These are phyloP conservation scores for Avahi laniger DNA, from an alignment of 2,797 vertebrate genomes.

Conservation along the genomic window DNA sequence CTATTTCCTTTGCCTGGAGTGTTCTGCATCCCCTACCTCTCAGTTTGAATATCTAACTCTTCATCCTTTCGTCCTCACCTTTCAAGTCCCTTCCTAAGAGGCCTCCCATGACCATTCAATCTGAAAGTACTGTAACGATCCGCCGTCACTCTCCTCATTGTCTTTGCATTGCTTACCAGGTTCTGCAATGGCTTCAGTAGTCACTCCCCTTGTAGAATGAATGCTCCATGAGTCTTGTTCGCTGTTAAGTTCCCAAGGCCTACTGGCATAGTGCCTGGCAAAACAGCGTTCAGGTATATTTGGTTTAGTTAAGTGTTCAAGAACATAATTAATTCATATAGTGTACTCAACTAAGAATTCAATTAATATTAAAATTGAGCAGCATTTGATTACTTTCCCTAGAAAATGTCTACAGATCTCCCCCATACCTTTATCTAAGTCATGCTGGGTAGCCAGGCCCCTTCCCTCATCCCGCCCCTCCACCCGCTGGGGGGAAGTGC, in stretches of 20 bases:
- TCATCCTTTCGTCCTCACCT: not conserved
- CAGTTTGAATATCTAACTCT: not conserved
- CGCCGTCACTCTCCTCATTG: not conserved
- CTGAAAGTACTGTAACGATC: not conserved
- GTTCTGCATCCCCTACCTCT: not conserved
- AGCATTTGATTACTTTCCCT: not conserved
- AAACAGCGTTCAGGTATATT: not conserved
- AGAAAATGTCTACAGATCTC: not conserved
- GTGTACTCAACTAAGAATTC: not conserved
- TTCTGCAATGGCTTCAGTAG: not conserved
- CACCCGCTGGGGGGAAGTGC: not conserved
- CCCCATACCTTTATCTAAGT: not conserved
- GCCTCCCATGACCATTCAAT: not conserved
- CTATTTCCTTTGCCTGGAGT: not conserved
- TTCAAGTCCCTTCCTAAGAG: not conserved
- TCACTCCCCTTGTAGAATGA: not conserved
- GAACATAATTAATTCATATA: not conserved
- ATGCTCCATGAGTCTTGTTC: not conserved
- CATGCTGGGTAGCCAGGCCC: not conserved
- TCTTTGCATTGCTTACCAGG: not conserved
- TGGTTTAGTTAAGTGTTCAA: not conserved
- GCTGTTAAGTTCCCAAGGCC: not conserved
- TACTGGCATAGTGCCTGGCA: not conserved
- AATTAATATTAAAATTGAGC: not conserved
- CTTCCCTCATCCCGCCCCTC: no score